phyloP scores from a whole-genome alignment of 2,113 vertebrate species.

The human region DNA sequence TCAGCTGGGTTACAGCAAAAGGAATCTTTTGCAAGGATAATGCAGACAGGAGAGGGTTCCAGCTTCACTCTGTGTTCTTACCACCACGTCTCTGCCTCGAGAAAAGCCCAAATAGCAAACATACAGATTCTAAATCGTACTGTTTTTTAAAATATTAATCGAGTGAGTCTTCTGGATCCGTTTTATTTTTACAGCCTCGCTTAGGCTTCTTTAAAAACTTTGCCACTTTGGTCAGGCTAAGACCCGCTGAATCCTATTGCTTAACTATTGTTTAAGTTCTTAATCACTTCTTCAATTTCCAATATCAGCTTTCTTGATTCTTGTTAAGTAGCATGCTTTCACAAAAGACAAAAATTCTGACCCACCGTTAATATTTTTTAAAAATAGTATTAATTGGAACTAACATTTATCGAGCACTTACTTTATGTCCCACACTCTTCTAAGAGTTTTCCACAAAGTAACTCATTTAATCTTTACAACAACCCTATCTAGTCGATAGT shows the following conservation, averaged over 20 bases:
- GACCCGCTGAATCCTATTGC: not conserved
- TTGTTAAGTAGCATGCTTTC: not conserved
- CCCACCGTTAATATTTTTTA: not conserved
- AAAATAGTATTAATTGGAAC: not conserved
- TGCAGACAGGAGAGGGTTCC: not conserved
- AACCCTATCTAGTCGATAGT: not conserved
- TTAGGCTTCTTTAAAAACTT: not conserved
- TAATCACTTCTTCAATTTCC: not conserved
- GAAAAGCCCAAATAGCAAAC: not conserved
- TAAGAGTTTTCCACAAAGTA: not conserved
- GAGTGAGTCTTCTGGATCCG: not conserved
- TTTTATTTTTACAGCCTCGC: not conserved
- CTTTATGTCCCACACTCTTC: not conserved
- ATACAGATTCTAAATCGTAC: not conserved
- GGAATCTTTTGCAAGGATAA: not conserved
- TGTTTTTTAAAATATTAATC: not conserved
- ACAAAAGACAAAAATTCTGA: not conserved
- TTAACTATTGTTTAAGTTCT: not conserved
- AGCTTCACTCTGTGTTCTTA: fast-evolving
- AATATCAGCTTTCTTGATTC: not conserved
- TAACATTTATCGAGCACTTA: not conserved
- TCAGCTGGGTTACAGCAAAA: not conserved
- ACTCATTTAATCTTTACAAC: not conserved
- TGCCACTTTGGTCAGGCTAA: not conserved
- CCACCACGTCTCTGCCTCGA: not conserved